Conservation (phyloP, 2,888 invertebrate genomes). For the Helicoverpa assulta region DNA sequence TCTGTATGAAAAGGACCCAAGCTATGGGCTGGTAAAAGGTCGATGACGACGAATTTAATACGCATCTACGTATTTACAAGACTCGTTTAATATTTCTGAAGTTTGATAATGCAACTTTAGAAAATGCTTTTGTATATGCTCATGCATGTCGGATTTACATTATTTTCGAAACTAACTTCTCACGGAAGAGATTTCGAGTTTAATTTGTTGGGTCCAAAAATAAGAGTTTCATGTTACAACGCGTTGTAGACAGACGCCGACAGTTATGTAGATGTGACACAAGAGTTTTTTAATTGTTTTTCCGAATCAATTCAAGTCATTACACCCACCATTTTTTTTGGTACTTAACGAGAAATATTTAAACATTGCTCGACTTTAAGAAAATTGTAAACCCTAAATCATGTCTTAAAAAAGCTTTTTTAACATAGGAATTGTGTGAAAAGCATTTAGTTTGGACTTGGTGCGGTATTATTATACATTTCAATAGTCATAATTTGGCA, state of each 20-base stretch:
- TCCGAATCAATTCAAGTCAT: too few relatives aligned
- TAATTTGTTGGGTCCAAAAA: constrained; percentile 6
- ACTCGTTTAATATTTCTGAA: too few relatives aligned
- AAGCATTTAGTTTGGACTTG: constrained; percentile 15
- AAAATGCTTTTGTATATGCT: background rate
- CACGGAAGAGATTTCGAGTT: background rate
- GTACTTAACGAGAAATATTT: too few relatives aligned
- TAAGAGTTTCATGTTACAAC: background rate
- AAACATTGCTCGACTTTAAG: too few relatives aligned
- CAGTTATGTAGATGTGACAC: background rate
- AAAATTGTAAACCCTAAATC: background rate
- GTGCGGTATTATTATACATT: constrained; percentile 40
- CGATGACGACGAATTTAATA: too few relatives aligned
- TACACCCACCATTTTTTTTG: too few relatives aligned
- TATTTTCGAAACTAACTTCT: constrained; percentile 9
- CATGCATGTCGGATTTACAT: background rate
- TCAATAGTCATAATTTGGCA: constrained; percentile 59
- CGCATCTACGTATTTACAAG: too few relatives aligned
- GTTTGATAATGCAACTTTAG: too few relatives aligned
- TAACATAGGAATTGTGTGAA: background rate
- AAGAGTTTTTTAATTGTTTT: background rate
- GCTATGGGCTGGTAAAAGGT: too few relatives aligned
- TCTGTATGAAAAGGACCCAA: too few relatives aligned
- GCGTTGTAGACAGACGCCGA: background rate
- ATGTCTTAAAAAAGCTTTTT: background rate